These are phyloP conservation scores for Drosophila virilis DNA, from an alignment of 1,140 invertebrate genomes.

Conservation along the genomic window DNA sequence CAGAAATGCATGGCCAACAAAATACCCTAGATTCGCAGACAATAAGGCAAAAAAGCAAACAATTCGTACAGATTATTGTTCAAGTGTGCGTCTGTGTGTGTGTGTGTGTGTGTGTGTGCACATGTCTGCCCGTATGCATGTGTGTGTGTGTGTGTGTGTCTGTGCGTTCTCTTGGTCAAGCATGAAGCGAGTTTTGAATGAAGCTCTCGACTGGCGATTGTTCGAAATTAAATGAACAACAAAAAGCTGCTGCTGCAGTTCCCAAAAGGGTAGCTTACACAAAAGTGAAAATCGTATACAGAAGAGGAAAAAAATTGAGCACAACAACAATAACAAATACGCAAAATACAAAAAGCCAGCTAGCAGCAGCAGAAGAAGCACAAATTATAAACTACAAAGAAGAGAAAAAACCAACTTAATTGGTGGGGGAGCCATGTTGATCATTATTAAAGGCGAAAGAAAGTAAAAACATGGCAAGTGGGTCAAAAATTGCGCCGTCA, in stretches of 20 bases:
- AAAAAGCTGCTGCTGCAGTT: background rate
- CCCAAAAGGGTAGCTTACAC: slow-evolving; percentile 43
- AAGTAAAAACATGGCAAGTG: slow-evolving; percentile 78
- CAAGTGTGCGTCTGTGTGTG: background rate
- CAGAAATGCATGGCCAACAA: slow-evolving; percentile 13
- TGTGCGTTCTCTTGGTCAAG: background rate
- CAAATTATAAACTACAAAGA: slow-evolving; percentile 6
- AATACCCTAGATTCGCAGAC: slow-evolving; percentile 22
- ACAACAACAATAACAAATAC: slow-evolving; percentile 27
- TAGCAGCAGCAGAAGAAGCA: slow-evolving; percentile 23
- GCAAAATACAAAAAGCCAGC: slow-evolving; percentile 35
- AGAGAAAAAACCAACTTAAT: slow-evolving; percentile 13
- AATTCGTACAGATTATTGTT: background rate
- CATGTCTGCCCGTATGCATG: background rate
- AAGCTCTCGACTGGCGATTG: slow-evolving; percentile 3
- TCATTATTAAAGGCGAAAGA: slow-evolving; percentile 67
- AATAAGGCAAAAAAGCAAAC: background rate
- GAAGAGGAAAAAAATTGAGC: slow-evolving; percentile 12
- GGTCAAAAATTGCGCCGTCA: slow-evolving; percentile 70
- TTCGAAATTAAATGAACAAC: slow-evolving; percentile 13
- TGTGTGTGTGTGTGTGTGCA: too few species aligned
- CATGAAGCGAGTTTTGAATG: slow-evolving; percentile 1
- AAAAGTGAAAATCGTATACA: slow-evolving; percentile 66
- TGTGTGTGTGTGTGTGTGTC: background rate
- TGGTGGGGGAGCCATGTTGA: slow-evolving; percentile 45